Conservation (phyloP, 2,113 vertebrate genomes). For the Leuciscus idus region DNA sequence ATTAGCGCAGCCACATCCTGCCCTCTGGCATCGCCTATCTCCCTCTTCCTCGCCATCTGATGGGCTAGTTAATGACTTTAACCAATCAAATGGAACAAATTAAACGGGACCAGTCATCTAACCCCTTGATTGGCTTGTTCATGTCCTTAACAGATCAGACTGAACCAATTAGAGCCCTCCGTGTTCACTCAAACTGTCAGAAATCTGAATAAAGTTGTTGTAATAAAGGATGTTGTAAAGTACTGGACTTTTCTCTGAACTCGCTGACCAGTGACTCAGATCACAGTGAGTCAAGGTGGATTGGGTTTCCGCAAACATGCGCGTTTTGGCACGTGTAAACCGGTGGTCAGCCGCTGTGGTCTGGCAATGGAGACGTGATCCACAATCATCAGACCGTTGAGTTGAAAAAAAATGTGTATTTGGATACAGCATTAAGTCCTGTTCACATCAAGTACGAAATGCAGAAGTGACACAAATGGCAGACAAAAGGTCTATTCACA, state of each 20-base stretch:
- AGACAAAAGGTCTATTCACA: not conserved
- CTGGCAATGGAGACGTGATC: constrained; percentile 17
- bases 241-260: constrained; percentile 23
- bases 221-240: not conserved
- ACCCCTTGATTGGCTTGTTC: constrained; percentile 32
- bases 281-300: constrained; percentile 27
- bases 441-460: not conserved
- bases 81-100: constrained; percentile 43
- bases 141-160: constrained; percentile 24
- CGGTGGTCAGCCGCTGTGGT: constrained; percentile 9
- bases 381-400: not conserved
- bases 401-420: constrained; percentile 22
- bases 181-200: constrained; percentile 28
- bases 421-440: not conserved
- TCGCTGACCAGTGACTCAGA: constrained; percentile 17
- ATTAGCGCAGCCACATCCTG: constrained; percentile 34
- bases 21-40: constrained; percentile 33
- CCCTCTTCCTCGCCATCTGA: constrained; percentile 27
- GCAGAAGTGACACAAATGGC: not conserved
- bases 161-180: constrained; percentile 27
- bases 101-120: constrained; percentile 35
- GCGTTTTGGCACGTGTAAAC: constrained; percentile 2
- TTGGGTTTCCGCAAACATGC: constrained; percentile 28
- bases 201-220: constrained; percentile 8
- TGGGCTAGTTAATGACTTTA: constrained; percentile 37